phyloP scores from a whole-genome alignment of 2,113 vertebrate species.

The Tenebrosternarchus preto region DNA sequence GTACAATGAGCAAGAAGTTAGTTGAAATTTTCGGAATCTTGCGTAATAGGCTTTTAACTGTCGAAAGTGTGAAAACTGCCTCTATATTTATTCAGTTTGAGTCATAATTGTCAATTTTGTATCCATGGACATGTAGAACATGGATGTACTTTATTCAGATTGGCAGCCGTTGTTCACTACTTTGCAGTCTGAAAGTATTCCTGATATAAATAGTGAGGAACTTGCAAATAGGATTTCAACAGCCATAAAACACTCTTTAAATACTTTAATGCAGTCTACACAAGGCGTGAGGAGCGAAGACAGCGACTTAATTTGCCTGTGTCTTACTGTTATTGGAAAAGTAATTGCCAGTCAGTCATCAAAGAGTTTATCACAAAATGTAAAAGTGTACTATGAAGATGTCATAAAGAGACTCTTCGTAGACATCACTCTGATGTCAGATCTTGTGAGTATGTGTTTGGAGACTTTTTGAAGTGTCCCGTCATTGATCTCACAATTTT shows the following conservation, averaged over 20 bases:
- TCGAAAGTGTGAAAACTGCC: too few species aligned
- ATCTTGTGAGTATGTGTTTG: conserved; percentile 76
- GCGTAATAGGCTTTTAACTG: too few species aligned
- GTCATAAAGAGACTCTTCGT: conserved; percentile 69
- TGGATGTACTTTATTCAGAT: conserved; percentile 15
- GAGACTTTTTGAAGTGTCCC: background rate
- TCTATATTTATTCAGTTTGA: too few species aligned
- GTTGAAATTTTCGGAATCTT: too few species aligned
- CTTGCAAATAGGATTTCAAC: conserved; percentile 29
- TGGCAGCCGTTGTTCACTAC: conserved; percentile 17
- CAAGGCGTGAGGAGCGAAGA: background rate
- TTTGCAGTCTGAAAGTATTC: conserved; percentile 17
- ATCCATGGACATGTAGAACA: background rate
- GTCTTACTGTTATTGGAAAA: conserved; percentile 76
- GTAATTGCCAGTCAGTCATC: conserved; percentile 62
- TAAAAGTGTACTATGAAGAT: conserved; percentile 64
- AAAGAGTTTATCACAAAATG: conserved; percentile 35
- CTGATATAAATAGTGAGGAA: conserved; percentile 22
- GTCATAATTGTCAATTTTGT: too few species aligned
- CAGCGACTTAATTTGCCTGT: conserved; percentile 64
- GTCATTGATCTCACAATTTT: too few species aligned
- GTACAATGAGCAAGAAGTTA: too few species aligned
- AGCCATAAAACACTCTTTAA: background rate
- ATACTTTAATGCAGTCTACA: background rate
- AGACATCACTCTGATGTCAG: conserved; percentile 70